phyloP scores from a whole-genome alignment of 2,113 vertebrate genomes.

The Heptranchias perlo region DNA sequence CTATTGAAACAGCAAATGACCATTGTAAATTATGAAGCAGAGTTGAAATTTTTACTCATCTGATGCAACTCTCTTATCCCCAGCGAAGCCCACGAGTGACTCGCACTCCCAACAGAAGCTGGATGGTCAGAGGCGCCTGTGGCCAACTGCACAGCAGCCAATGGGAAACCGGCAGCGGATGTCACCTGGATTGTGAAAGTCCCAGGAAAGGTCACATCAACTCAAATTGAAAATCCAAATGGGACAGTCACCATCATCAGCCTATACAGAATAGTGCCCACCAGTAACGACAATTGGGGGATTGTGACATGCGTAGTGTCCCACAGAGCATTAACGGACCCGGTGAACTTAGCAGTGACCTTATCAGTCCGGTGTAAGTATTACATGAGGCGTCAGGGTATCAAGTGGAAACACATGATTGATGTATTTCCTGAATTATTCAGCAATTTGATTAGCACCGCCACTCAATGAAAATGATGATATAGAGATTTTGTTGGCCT shows the following conservation, averaged over 20 bases:
- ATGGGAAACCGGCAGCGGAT: conserved; percentile 63
- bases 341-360: conserved; percentile 50
- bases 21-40: background rate
- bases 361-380: conserved; percentile 63
- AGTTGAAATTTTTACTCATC: background rate
- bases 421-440: too few relatives aligned
- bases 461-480: too few relatives aligned
- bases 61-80: background rate
- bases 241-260: conserved; percentile 68
- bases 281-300: conserved; percentile 55
- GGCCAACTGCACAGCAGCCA: conserved; percentile 63
- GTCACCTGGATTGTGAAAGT: conserved; percentile 64
- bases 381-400: too few relatives aligned
- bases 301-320: conserved; percentile 65
- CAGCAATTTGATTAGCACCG: too few relatives aligned
- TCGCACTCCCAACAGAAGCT: conserved; percentile 50
- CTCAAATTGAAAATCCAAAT: conserved; percentile 41
- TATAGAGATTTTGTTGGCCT: too few relatives aligned
- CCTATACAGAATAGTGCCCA: conserved; percentile 61
- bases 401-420: too few relatives aligned
- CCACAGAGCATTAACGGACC: conserved; percentile 58
- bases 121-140: conserved; percentile 49
- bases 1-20: too few relatives aligned
- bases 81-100: conserved; percentile 67
- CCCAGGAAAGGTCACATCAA: conserved; percentile 50